Evolutionary conservation across 2,888 invertebrate genomes (phyloP).

Genomic region (Perizoma flavofasciatum): DNA sequence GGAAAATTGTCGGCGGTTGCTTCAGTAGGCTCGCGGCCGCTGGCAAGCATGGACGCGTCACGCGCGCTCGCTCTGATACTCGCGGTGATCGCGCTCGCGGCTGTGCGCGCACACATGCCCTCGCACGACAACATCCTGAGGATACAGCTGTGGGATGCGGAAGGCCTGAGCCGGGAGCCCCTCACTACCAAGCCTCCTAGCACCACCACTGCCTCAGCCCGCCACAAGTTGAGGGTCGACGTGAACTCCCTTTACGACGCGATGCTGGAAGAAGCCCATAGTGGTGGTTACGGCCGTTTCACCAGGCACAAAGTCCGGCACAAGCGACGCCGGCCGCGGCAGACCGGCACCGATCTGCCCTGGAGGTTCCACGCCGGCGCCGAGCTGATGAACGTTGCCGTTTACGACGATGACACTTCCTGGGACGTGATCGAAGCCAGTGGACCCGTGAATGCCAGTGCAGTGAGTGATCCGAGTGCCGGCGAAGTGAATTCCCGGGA

Average conservation of each 20-base stretch:
- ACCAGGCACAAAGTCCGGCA: constrained; percentile 76
- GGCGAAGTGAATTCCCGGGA: constrained; percentile 64
- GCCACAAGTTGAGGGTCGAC: constrained; percentile 68
- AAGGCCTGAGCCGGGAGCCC: constrained; percentile 72
- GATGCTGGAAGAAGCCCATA: constrained; percentile 71
- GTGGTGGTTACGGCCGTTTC: constrained; percentile 65
- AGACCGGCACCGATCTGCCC: constrained; percentile 67
- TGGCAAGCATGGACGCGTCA: constrained; percentile 71
- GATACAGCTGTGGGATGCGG: constrained; percentile 79
- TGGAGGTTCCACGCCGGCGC: constrained; percentile 83
- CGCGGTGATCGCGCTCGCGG: constrained; percentile 67
- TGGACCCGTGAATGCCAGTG: constrained; percentile 64
- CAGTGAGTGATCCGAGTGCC: constrained; percentile 75
- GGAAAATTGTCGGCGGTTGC: constrained; percentile 63
- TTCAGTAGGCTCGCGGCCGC: constrained; percentile 78
- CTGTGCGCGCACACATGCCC: constrained; percentile 69
- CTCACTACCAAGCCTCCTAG: constrained; percentile 52
- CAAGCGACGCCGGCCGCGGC: constrained; percentile 75
- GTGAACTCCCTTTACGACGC: constrained; percentile 70
- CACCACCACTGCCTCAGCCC: constrained; percentile 46
- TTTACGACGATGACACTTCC: constrained; percentile 81
- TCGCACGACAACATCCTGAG: constrained; percentile 78
- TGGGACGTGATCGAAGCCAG: constrained; percentile 76
- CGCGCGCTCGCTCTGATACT: constrained; percentile 64
- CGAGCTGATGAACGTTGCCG: constrained; percentile 77